Base-by-base conservation (phyloP, 2,797 vertebrate genomes). In the Lepus townsendii region DNA sequence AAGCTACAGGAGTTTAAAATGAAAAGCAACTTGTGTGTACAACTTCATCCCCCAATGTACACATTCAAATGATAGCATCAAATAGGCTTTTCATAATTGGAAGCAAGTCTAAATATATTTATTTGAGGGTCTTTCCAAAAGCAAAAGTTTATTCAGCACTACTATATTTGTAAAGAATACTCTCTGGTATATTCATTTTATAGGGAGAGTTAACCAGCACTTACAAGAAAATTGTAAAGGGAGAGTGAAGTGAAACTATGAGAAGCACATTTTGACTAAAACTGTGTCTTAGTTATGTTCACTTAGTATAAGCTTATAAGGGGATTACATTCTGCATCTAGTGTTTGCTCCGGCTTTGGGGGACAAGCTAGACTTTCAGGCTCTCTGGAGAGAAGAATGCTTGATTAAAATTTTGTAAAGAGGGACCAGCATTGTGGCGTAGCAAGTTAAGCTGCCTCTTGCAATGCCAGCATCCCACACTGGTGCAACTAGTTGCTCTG, bases 51-150 rank as follows among this genome's bases (percentile, higher is more conserved):
- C 65, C 78, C 13, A 83, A 13, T 30, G 16, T 12, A 62, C 83
- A 63, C 69, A 75, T 90, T 82, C 66, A 30, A 84, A 14, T 42
- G 2, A 84, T 75, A 47, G 50, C 77, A 26, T 83, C 50, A 80
- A 72, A n/a, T 9, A 4, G 9, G 35, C 3, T 95, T 84, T 87
- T 92, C 35, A 66, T 95, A 85, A 38, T 5, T 92, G 57, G 27
- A 97, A 27, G 76, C 76, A 75, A n/a, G 27, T 89, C 14, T 91
- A 95, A 97, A 95, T 88, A 66, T 62, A 84, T 94, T 92, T 5
- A 92, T 73, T 19, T 2, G 1, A 90, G 87, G 24, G 1, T 88
- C 9, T 95, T 96, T 86, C 11, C 95, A 83, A 96, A 95, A 88
- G 7, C 22, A 91, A 73, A 93, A 97, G 35, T 83, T 93, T 16